Conservation (phyloP, 2,797 vertebrate species). For the Anguilla marmorata region DNA sequence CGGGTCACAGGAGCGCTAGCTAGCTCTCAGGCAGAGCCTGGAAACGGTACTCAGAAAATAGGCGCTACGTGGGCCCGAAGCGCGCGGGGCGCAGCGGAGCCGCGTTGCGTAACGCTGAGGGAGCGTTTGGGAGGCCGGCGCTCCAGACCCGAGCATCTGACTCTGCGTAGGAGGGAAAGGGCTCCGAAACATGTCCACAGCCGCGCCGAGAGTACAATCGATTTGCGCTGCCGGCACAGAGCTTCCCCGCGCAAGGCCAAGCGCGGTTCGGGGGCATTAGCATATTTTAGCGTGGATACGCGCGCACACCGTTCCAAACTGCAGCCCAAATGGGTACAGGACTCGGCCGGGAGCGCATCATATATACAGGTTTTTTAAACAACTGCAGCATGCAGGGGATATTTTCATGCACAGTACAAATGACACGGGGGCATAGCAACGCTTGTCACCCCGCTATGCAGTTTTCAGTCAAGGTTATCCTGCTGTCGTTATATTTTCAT, state of each 20-base stretch:
- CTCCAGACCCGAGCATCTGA: neutral
- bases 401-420: neutral
- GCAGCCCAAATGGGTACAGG: neutral
- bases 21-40: slow-evolving; percentile 7
- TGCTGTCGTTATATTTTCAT: neutral
- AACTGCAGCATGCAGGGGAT: neutral
- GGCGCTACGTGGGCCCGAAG: neutral
- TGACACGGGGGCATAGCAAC: neutral
- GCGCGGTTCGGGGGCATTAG: neutral
- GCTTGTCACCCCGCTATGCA: neutral
- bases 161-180: slow-evolving; percentile 12
- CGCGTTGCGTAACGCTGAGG: slow-evolving; percentile 22
- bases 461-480: neutral
- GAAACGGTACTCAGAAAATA: slow-evolving; percentile 1
- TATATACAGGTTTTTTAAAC: neutral
- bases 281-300: neutral
- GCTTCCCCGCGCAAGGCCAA: neutral
- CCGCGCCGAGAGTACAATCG: neutral
- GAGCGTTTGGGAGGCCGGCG: neutral
- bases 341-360: neutral
- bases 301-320: neutral
- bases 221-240: slow-evolving; percentile 2
- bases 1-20: neutral
- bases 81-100: neutral
- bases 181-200: neutral